A percentile compares a stretch with the other conserved stretches of the same genome.
These are phyloP conservation scores for Chrysodeixis includens DNA, from an alignment of 2,888 invertebrate species.

Conservation along the genomic window DNA sequence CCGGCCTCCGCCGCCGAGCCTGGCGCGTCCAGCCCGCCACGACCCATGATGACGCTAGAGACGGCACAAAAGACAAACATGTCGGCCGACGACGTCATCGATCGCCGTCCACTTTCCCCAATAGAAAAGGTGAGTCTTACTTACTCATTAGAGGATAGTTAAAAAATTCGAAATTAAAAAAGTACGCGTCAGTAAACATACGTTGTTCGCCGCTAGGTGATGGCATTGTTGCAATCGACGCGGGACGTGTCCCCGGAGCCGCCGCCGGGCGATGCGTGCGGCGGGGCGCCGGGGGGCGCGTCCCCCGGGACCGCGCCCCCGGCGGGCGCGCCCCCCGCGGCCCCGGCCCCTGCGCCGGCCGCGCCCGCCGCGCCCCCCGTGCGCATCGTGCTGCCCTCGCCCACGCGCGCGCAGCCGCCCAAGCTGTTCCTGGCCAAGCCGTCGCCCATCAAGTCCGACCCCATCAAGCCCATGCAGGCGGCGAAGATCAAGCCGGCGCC, in stretches of 20 bases:
- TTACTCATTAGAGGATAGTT: too few relatives aligned
- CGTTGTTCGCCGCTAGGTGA: slow-evolving; percentile 74
- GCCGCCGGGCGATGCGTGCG: slow-evolving; percentile 76
- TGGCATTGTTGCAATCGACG: slow-evolving; percentile 89
- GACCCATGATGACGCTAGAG: slow-evolving; percentile 80
- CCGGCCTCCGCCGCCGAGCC: slow-evolving; percentile 76
- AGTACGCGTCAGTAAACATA: too few relatives aligned
- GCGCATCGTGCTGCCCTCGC: slow-evolving; percentile 86
- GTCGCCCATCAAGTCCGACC: slow-evolving; percentile 89
- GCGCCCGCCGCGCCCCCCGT: slow-evolving; percentile 60
- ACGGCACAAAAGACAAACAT: slow-evolving; percentile 85
- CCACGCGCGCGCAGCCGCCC: slow-evolving; percentile 84
- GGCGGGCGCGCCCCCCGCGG: slow-evolving; percentile 68
- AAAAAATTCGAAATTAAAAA: too few relatives aligned
- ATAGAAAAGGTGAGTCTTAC: slow-evolving; percentile 83
- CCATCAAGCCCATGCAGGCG: slow-evolving; percentile 88
- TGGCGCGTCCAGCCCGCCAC: slow-evolving; percentile 59
- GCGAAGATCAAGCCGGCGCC: slow-evolving; percentile 68
- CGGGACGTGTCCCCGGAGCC: slow-evolving; percentile 82
- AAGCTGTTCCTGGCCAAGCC: slow-evolving; percentile 88
- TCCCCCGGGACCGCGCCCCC: slow-evolving; percentile 58
- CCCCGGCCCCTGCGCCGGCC: slow-evolving; percentile 52
- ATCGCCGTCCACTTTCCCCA: slow-evolving; percentile 87
- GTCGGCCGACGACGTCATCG: slow-evolving; percentile 85
- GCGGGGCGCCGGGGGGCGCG: slow-evolving; percentile 66